Percentiles rank a stretch among this genome's conserved stretches.
phyloP scores from a whole-genome alignment of 2,113 vertebrate species.

The Apodemus speciosus region DNA sequence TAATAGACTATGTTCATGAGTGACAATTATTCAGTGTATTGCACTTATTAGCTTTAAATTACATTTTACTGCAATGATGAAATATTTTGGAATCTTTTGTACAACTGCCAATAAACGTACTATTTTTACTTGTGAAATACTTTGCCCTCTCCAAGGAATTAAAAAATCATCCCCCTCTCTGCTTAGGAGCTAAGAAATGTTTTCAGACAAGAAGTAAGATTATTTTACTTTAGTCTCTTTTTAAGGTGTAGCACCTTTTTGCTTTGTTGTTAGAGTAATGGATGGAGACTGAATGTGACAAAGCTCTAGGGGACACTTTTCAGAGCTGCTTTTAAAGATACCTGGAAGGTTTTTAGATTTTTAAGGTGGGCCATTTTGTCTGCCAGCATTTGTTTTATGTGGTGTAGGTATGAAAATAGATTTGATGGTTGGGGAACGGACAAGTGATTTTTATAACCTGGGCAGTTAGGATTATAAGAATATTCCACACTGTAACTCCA shows the following conservation, averaged over 20 bases:
- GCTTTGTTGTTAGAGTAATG: constrained; percentile 48
- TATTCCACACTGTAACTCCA: constrained; percentile 15
- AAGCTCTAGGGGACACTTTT: constrained; percentile 20
- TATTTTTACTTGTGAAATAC: constrained; percentile 64
- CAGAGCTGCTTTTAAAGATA: constrained; percentile 52
- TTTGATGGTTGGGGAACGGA: not conserved
- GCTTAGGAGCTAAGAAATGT: constrained; percentile 60
- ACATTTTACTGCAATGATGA: constrained; percentile 26
- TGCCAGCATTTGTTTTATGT: constrained; percentile 44
- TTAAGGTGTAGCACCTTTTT: constrained; percentile 26
- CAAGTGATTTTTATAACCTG: constrained; percentile 55
- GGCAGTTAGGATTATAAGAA: constrained; percentile 27
- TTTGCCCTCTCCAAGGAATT: not conserved
- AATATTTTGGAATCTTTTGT: constrained; percentile 66
- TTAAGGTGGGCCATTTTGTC: constrained; percentile 13
- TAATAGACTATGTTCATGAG: not conserved
- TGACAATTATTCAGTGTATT: constrained; percentile 6
- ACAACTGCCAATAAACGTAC: constrained; percentile 54
- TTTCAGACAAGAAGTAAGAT: constrained; percentile 58
- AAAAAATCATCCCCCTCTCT: not conserved
- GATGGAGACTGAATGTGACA: constrained; percentile 44
- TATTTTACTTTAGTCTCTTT: constrained; percentile 58
- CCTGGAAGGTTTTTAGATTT: constrained; percentile 53
- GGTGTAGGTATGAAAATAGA: constrained; percentile 31
- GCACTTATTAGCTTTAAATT: constrained; percentile 40